Conservation (phyloP, 2,888 invertebrate species). For the Ormia ochracea region DNA sequence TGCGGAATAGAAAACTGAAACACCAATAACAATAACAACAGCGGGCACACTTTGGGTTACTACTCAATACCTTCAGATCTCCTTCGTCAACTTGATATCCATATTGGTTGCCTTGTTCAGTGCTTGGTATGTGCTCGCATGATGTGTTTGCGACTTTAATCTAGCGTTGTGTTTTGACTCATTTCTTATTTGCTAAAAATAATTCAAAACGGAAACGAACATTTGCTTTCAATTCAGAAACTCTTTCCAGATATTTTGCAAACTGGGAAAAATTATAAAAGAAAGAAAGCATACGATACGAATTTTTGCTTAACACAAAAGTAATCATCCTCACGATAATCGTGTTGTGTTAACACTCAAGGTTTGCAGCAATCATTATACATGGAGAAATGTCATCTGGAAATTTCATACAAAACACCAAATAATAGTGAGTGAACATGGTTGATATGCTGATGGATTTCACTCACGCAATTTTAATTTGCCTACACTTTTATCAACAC, state of each 20-base stretch:
- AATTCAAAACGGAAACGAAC: conserved; percentile 52
- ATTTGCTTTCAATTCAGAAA: neutral
- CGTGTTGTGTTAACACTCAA: conserved; percentile 71
- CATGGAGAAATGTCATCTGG: conserved; percentile 49
- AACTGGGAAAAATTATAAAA: neutral
- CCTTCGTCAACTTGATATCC: conserved; percentile 41
- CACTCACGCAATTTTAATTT: too few relatives aligned
- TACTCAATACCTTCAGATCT: neutral
- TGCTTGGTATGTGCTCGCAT: neutral
- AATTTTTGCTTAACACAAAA: conserved; percentile 70
- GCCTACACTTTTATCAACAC: too few relatives aligned
- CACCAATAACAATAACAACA: conserved; percentile 6
- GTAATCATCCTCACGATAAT: conserved; percentile 75
- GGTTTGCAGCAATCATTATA: conserved; percentile 39
- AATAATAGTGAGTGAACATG: conserved; percentile 37
- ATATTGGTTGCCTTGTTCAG: conserved; percentile 51
- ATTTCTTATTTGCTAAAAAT: conserved; percentile 31
- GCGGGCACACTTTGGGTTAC: conserved; percentile 13
- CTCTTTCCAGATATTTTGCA: neutral
- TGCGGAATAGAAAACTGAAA: conserved; percentile 2
- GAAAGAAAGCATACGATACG: conserved; percentile 47
- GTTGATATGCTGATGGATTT: too few relatives aligned
- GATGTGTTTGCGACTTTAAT: neutral
- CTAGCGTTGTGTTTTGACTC: conserved; percentile 23
- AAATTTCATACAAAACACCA: conserved; percentile 55